Conservation (phyloP, 2,797 vertebrate genomes). For the Peromyscus eremicus region DNA sequence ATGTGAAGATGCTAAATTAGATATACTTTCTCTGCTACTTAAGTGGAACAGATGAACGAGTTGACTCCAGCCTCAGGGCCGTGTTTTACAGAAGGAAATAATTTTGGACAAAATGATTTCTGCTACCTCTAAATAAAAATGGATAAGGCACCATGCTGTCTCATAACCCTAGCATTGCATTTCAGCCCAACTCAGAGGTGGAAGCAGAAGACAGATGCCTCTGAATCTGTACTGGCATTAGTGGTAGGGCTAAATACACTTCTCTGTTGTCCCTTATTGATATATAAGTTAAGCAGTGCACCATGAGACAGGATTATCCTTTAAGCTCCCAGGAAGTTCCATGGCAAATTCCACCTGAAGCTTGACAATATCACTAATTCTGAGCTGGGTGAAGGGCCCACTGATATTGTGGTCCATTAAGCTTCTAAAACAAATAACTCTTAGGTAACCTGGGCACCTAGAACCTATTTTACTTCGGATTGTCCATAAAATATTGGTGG, state of each 20-base stretch:
- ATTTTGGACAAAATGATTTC: background rate
- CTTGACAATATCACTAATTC: background rate
- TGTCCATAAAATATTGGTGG: slow-evolving; percentile 29
- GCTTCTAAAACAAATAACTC: background rate
- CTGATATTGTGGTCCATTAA: too few relatives aligned
- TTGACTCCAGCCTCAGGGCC: background rate
- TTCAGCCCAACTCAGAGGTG: background rate
- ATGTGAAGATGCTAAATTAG: background rate
- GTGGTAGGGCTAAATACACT: background rate
- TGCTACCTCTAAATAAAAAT: background rate
- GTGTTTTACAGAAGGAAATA: background rate
- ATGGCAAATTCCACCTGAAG: background rate
- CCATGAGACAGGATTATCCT: background rate
- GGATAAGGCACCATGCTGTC: background rate
- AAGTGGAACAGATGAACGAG: background rate
- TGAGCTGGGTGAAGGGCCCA: background rate
- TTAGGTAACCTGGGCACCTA: background rate
- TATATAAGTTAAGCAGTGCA: background rate
- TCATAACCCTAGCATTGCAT: background rate
- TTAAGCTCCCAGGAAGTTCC: background rate
- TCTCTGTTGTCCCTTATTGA: background rate
- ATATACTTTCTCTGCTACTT: background rate
- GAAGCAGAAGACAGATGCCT: background rate
- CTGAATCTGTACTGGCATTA: background rate
- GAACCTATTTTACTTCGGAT: background rate